Percentiles rank a stretch among this genome's conserved stretches.
phyloP scores from a whole-genome alignment of 2,113 vertebrate genomes.

The Lepus americanus region DNA sequence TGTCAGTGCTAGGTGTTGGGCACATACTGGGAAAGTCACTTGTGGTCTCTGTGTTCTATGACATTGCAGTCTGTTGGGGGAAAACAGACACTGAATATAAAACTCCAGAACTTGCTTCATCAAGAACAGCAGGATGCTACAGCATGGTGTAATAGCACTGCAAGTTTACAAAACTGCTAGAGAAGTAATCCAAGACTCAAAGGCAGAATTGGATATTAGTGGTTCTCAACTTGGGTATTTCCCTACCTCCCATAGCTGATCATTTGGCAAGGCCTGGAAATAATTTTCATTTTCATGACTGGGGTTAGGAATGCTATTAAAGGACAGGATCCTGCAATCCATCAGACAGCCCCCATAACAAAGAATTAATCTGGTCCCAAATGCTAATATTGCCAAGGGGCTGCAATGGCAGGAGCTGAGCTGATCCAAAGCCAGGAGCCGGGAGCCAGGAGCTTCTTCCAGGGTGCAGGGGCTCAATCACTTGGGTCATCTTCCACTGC shows the following conservation, averaged over 20 bases:
- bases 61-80: background rate
- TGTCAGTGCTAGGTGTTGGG: background rate
- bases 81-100: background rate
- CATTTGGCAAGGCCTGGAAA: background rate
- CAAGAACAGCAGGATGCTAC: background rate
- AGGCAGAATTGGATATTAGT: background rate
- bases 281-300: background rate
- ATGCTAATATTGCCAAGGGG: background rate
- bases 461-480: too few relatives aligned
- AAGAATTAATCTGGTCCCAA: background rate
- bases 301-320: background rate
- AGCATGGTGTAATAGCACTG: background rate
- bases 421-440: background rate
- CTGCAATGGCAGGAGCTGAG: background rate
- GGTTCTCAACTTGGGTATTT: background rate
- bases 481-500: too few relatives aligned
- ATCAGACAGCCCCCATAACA: background rate
- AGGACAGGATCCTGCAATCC: background rate
- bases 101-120: background rate
- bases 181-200: background rate
- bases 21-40: background rate
- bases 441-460: background rate
- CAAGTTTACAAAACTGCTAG: background rate
- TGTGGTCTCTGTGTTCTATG: background rate
- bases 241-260: background rate